Base-by-base conservation (phyloP, 2,113 vertebrate species). In the Vidua macroura region DNA sequence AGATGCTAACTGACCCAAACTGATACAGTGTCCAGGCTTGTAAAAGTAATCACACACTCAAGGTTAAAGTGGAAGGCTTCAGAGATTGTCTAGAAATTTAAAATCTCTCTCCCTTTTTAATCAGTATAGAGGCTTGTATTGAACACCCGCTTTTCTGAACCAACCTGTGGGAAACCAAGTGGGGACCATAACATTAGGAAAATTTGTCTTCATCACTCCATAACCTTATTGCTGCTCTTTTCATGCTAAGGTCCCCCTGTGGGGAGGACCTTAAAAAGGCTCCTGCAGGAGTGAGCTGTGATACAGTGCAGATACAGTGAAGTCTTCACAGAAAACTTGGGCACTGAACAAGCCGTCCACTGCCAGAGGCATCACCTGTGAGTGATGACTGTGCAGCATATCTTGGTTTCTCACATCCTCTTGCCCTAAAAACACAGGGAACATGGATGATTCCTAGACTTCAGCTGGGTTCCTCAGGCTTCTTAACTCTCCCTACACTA, bases 1-100 rank as follows among this genome's bases (percentile, higher is more conserved):
- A 81, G 27, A 90, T 92, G 86, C 35, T 92, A 93, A 92, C 48
- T 95, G 94, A 96, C 90, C 79, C 88, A 77, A 67, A 88, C 11
- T 35, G 43, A 81, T 83, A 23, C 16, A n/a, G 52, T 10, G 48
- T 43, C 51, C 48, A 43, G 66, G 73, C 53, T 83, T 68, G 56
- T 76, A 86, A 95, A 92, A 95, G 86, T 75, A 86, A 72, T 95
- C 59, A 72, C 75, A 92, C 6, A 0, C 24, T 77, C 49, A 58
- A 73, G 77, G 82, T 94, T 74, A 94, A 80, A 90, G 94, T 70
- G 64, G 82, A 92, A 93, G 33, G 22, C 73, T 59, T 80, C 4
- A 51, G 80, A 51, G 68, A 93, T 9, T 31, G 13, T 14, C 31
- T 62, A 90, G 66, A 60, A 63, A 92, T 78, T 48, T 60, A 30